phyloP scores from a whole-genome alignment of 1,140 invertebrate genomes.

The Conus betulinus region DNA sequence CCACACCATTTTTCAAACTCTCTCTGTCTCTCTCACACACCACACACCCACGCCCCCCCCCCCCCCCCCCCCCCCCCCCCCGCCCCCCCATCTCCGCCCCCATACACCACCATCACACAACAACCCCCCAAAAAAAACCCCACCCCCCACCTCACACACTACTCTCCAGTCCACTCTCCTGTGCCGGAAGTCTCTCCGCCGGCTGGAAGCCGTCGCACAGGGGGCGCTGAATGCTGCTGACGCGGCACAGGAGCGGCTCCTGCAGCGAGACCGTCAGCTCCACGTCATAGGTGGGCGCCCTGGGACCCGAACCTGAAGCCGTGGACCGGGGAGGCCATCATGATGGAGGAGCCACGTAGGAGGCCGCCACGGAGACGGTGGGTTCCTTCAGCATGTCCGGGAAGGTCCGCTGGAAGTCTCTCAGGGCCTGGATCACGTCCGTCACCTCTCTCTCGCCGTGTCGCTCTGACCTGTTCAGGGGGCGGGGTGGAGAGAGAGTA shows the following conservation, averaged over 20 bases:
- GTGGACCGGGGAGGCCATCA: slow-evolving; percentile 1
- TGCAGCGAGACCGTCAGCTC: not conserved
- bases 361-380: slow-evolving; percentile 1
- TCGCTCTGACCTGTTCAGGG: not conserved
- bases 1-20: no score
- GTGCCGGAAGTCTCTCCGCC: not conserved
- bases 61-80: no score
- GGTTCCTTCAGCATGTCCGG: not conserved
- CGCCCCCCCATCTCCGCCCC: no score
- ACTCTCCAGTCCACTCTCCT: no score
- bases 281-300: not conserved
- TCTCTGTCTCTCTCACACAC: no score
- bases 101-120: no score
- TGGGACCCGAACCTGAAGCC: not conserved
- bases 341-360: not conserved
- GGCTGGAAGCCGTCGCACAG: not conserved
- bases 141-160: not conserved
- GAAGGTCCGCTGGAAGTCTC: slow-evolving; percentile 10
- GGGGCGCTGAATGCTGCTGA: not conserved
- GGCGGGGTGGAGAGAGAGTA: not conserved
- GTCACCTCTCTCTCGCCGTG: not conserved
- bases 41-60: no score
- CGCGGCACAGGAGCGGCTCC: not conserved
- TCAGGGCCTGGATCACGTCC: not conserved
- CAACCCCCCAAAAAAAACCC: no score